phyloP scores from a whole-genome alignment of 2,797 vertebrate genomes.

The Amniataba percoides region DNA sequence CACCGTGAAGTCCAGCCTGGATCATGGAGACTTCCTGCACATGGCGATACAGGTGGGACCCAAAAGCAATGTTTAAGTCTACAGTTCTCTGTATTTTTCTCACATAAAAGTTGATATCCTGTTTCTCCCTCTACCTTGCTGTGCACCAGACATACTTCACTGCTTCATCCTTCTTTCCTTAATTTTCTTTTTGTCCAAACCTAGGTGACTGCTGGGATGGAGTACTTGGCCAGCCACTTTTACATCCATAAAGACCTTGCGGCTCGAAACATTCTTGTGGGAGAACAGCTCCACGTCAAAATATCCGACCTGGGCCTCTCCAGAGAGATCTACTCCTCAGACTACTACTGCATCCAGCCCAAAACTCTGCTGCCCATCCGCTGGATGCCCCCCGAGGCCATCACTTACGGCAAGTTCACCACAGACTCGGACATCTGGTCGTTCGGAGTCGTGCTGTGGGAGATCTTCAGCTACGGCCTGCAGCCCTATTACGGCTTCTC shows the following conservation, averaged over 20 bases:
- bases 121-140: neutral
- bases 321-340: conserved; percentile 94
- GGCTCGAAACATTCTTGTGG: conserved; percentile 94
- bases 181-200: neutral
- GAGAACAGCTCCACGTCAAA: conserved; percentile 95
- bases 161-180: neutral
- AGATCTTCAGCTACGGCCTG: conserved; percentile 98
- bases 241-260: conserved; percentile 98
- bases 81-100: too few species aligned
- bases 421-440: conserved; percentile 98
- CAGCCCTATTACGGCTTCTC: conserved; percentile 98
- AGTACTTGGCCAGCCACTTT: conserved; percentile 94
- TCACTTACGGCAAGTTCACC: conserved; percentile 96
- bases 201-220: conserved; percentile 96
- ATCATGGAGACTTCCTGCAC: conserved; percentile 96
- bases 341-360: conserved; percentile 95
- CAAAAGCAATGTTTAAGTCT: neutral
- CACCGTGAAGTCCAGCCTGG: conserved; percentile 95
- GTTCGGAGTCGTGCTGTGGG: conserved; percentile 97
- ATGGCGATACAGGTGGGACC: conserved; percentile 86
- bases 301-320: conserved; percentile 98
- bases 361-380: conserved; percentile 95
- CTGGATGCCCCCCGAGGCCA: conserved; percentile 98
- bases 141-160: neutral
- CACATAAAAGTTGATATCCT: neutral